Evolutionary conservation across 2,888 invertebrate species (phyloP).

Genomic region (Leptinotarsa juncta): DNA sequence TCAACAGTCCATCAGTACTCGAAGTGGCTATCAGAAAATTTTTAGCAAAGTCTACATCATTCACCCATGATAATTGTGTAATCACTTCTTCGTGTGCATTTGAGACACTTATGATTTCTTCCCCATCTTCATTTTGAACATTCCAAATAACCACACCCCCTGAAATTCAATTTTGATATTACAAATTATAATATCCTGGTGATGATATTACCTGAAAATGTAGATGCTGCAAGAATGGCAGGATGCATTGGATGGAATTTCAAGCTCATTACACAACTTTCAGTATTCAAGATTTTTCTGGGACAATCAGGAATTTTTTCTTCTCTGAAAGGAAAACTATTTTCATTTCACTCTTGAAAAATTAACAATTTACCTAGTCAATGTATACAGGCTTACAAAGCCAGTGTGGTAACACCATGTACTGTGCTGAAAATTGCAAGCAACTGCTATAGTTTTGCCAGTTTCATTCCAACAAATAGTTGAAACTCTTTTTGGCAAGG

Average conservation of each 20-base stretch:
- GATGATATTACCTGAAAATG: conserved; percentile 58
- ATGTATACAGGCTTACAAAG: conserved; percentile 57
- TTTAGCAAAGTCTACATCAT: conserved; percentile 56
- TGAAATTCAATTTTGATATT: conserved; percentile 1
- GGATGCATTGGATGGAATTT: conserved; percentile 68
- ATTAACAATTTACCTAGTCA: conserved; percentile 52
- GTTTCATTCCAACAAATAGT: conserved; percentile 63
- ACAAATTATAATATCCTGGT: too few relatives aligned
- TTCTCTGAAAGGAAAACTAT: conserved; percentile 51
- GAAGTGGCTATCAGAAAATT: conserved; percentile 57
- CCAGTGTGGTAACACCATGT: conserved; percentile 65
- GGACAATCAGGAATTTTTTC: conserved; percentile 57
- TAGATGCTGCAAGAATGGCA: conserved; percentile 67
- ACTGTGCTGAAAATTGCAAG: conserved; percentile 60
- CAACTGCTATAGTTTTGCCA: conserved; percentile 62
- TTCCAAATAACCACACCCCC: conserved; percentile 56
- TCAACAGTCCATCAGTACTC: conserved; percentile 60
- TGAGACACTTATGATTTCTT: conserved; percentile 52
- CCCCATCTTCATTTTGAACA: conserved; percentile 57
- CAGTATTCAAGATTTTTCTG: conserved; percentile 56
- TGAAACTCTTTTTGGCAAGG: conserved; percentile 43
- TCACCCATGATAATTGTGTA: conserved; percentile 61
- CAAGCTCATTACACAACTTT: conserved; percentile 65
- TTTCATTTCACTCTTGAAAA: neutral
- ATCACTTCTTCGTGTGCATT: conserved; percentile 60